Percentiles rank a stretch among this genome's conserved stretches.
Evolutionary conservation across 2,797 vertebrate species (phyloP).

Genomic region (Poecilia picta): DNA sequence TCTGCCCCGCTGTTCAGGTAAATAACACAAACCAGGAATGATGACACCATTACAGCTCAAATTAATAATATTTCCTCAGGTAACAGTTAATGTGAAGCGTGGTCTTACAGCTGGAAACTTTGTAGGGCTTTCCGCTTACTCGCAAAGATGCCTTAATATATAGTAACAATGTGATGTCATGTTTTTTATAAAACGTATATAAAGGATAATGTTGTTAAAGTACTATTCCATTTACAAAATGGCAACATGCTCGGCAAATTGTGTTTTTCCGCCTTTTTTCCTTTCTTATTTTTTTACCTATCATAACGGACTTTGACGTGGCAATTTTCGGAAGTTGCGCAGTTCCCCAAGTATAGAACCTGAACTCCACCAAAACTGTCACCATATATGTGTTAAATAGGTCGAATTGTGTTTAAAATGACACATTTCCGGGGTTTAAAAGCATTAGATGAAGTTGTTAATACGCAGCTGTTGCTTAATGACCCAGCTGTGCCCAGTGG

Average conservation of each 20-base stretch:
- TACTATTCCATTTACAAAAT: not conserved
- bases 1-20: conserved; percentile 70
- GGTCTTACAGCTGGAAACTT: conserved; percentile 43
- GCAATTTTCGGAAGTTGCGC: conserved; percentile 66
- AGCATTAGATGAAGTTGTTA: not conserved
- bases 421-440: not conserved
- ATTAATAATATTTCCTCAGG: not conserved
- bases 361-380: not conserved
- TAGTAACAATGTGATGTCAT: conserved; percentile 5
- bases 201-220: not conserved
- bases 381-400: not conserved
- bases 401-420: not conserved
- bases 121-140: conserved; percentile 57
- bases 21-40: conserved; percentile 19
- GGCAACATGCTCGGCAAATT: not conserved
- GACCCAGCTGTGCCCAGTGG: conserved; percentile 27
- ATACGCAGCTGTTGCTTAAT: conserved; percentile 36
- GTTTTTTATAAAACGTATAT: not conserved
- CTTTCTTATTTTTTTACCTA: conserved; percentile 19
- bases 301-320: conserved; percentile 82
- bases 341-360: not conserved
- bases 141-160: conserved; percentile 48
- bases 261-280: conserved; percentile 24
- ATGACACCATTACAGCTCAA: not conserved
- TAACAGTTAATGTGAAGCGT: accelerated